These are phyloP conservation scores for Agapornis canus DNA, from an alignment of 2,797 vertebrate genomes.

Conservation along the genomic window DNA sequence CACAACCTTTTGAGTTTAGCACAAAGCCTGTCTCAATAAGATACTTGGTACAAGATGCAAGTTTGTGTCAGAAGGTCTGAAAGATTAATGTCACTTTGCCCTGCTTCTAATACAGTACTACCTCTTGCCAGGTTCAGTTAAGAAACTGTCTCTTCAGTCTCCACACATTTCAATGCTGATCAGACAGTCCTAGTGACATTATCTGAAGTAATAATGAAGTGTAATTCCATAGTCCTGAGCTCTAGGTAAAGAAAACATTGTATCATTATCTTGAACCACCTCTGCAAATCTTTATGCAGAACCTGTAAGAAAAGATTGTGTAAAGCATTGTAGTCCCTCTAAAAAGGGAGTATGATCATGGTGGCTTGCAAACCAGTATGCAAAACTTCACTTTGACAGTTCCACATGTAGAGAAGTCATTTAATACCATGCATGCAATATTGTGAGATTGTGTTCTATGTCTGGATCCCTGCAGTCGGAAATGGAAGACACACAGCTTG, in stretches of 20 bases:
- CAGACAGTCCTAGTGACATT: not conserved
- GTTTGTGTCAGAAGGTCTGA: not conserved
- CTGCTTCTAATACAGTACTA: not conserved
- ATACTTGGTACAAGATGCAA: not conserved
- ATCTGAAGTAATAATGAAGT: not conserved
- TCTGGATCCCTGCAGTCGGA: not conserved
- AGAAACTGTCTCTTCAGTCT: not conserved
- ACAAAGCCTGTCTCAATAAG: not conserved
- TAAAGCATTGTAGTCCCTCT: not conserved
- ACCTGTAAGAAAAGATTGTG: not conserved
- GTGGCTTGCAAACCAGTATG: not conserved
- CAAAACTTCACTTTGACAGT: not conserved
- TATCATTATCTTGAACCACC: not conserved
- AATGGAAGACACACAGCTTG: not conserved
- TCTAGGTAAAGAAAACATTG: not conserved
- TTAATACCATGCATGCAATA: not conserved
- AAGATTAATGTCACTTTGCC: not conserved
- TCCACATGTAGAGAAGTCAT: not conserved
- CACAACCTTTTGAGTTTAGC: not conserved
- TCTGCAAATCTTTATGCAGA: not conserved
- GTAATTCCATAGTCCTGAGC: not conserved
- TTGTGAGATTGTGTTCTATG: not conserved
- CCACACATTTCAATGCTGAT: not conserved
- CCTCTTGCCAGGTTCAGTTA: not conserved
- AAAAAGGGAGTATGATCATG: not conserved